These are phyloP conservation scores for Arctocebus calabarensis DNA, from an alignment of 2,797 vertebrate genomes.

Conservation along the genomic window DNA sequence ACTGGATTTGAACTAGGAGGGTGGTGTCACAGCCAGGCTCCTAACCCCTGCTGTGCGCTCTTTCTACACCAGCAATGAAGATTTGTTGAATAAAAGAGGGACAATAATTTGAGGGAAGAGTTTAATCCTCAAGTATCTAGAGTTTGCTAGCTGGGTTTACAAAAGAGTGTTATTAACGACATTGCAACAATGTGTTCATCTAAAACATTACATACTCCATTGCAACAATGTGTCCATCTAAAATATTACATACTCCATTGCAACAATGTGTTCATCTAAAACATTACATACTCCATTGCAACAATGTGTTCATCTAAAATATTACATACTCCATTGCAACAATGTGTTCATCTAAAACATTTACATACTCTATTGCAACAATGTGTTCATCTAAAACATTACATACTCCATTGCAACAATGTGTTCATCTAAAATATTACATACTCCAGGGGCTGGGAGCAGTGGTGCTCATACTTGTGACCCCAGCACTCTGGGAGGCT, in stretches of 20 bases:
- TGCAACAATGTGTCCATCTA: no score
- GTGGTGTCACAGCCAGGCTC: neutral
- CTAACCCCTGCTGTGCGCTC: neutral
- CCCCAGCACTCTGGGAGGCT: no score
- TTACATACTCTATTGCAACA: no score
- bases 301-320: neutral
- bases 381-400: neutral
- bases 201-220: neutral
- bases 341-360: no score
- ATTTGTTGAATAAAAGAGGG: neutral
- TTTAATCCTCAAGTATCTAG: neutral
- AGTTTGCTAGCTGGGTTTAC: neutral
- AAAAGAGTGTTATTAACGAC: neutral
- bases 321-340: neutral
- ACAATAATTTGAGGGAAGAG: neutral
- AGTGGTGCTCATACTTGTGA: no score
- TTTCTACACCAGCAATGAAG: neutral
- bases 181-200: neutral
- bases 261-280: no score
- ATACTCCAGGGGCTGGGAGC: no score
- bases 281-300: no score
- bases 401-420: no score
- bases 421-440: no score
- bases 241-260: no score
- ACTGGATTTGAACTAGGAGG: neutral